Evolutionary conservation across 1,140 invertebrate genomes (phyloP), one percentile per base, ranked within the genome.

Genomic region (Pogonomyrmex barbatus): DNA sequence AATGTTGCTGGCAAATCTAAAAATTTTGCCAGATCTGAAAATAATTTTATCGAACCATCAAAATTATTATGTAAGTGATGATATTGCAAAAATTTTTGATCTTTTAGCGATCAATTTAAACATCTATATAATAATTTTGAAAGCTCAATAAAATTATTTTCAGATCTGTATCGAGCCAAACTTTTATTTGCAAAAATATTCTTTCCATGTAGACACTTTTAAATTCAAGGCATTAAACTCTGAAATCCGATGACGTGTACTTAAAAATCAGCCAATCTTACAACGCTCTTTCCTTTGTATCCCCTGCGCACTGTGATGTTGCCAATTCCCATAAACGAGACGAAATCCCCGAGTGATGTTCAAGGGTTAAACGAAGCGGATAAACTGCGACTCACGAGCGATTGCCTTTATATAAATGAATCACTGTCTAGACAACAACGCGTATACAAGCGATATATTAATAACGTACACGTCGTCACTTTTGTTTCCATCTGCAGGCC

Each of bases 291-390:
- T 77, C 42, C 14, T 52, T 50, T 36, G 30, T 2, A 63, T 12
- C 30, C 30, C 3, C 36, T 81, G 33, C 9, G 42, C 36, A 70
- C 24, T 54, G 10, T 14, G 14, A 70, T 54, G 39, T 82, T 42
- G 14, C 10, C 52, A 71, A 71, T 71, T 82, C 78, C 14, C 45
- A 5, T 33, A 47, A 14, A 47, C 56, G 42, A 56, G 39, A 58
- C 65, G 5, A 58, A 70, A 42, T 45, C 52, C 30, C 52, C 10
- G 24, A 52, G 17, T 24, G 24, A 58, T n/a, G 65, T 71, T 82
- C 24, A 71, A 82, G 65, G 78, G 52, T 82, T 71, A 71, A 82
- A 82, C 39, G 52, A 71, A 71, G 39, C 45, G 52, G n/a, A 56
- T 71, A 82, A 82, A 82, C 65, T 81, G 78, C 78, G 39, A 14